A percentile compares a stretch with the other conserved stretches of the same genome.
These are phyloP conservation scores for Parasteatoda tepidariorum DNA, from an alignment of 1,140 invertebrate species.

Conservation along the genomic window DNA sequence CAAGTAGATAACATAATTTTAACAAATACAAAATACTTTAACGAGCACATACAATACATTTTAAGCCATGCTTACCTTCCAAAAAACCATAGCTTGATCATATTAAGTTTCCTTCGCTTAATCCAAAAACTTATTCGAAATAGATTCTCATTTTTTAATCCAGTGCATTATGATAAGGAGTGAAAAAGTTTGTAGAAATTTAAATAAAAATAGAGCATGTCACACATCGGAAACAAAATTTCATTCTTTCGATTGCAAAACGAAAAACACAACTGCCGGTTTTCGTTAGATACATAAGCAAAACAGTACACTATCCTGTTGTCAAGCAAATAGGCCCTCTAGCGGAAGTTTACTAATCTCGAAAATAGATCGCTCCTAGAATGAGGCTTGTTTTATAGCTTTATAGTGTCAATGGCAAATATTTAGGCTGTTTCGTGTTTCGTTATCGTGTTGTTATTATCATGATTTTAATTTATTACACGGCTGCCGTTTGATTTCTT, in stretches of 20 bases:
- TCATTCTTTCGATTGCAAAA: background rate
- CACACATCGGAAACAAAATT: background rate
- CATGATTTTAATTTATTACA: no score
- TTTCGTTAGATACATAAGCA: conserved; percentile 49
- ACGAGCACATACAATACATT: no score
- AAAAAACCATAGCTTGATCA: conserved; percentile 40
- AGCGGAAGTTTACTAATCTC: background rate
- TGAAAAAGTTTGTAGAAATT: conserved; percentile 1
- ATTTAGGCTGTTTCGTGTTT: no score
- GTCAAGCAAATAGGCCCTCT: conserved; percentile 37
- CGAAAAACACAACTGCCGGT: background rate
- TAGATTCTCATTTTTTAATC: background rate
- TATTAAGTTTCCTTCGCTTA: conserved; percentile 1
- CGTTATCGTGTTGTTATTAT: no score
- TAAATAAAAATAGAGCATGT: background rate
- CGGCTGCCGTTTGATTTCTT: no score
- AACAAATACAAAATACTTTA: no score
- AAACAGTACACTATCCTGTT: conserved; percentile 35
- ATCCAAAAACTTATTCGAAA: background rate
- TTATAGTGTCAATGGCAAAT: no score
- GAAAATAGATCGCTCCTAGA: background rate
- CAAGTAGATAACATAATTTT: no score
- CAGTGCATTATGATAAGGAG: background rate
- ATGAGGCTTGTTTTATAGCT: no score
- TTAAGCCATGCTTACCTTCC: conserved; percentile 31